phyloP scores from a whole-genome alignment of 2,797 vertebrate genomes.

The Austrolebias charrua region DNA sequence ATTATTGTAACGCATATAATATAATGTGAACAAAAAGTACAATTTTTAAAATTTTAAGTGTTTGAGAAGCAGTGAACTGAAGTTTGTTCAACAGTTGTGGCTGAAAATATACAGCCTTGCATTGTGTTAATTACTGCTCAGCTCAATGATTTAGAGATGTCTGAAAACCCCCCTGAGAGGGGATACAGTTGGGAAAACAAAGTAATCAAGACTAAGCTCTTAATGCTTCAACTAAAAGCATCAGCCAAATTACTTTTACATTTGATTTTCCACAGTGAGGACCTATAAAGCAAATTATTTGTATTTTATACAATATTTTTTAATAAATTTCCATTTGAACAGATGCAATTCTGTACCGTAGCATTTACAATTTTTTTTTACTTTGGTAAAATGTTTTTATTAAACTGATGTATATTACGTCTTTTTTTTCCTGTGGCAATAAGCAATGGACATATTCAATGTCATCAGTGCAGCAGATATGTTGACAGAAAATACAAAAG shows the following conservation, averaged over 20 bases:
- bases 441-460: not conserved
- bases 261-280: slow-evolving; percentile 4
- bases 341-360: not conserved
- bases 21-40: slow-evolving; percentile 11
- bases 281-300: not conserved
- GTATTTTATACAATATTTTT: not conserved
- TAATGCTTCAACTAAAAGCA: slow-evolving; percentile 18
- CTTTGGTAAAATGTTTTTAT: not conserved
- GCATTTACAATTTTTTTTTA: not conserved
- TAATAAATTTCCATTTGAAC: not conserved
- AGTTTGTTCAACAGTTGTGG: slow-evolving; percentile 40
- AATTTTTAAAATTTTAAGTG: slow-evolving; percentile 41
- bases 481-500: not conserved
- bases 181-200: slow-evolving; percentile 16
- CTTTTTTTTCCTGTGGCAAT: not conserved
- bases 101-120: slow-evolving; percentile 36
- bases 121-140: slow-evolving; percentile 50
- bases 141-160: slow-evolving; percentile 37
- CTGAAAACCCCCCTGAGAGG: slow-evolving; percentile 17
- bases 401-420: not conserved
- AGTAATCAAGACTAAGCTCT: slow-evolving; percentile 25
- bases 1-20: not conserved
- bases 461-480: not conserved
- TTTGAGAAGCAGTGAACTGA: slow-evolving; percentile 33
- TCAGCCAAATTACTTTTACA: not conserved